Base-by-base conservation (phyloP, 1,140 invertebrate species). In the Bombus pascuorum region DNA sequence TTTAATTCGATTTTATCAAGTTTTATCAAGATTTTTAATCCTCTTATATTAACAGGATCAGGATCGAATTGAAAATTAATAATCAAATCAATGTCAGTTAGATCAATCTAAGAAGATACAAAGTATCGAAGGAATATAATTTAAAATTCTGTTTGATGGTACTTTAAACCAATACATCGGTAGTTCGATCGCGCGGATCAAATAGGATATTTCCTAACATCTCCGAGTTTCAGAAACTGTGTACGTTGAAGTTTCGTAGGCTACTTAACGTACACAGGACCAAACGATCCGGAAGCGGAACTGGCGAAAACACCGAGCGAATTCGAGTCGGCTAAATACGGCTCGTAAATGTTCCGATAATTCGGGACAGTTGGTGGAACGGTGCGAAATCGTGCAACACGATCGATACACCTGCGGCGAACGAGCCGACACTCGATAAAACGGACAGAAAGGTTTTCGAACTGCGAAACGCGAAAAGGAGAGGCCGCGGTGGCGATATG, bases 371-470 rank as follows among this genome's bases (percentile, higher is more conserved):
- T 83, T 83, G 81, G 62, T 25, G 57, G 57, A 34, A n/a, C 32
- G 44, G 81, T 13, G 83, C 34, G 75, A 84, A 39, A 39, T 76
- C 72, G 81, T 66, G 72, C 18, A 53, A 76, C 73, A 28, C 47
- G 76, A 72, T 84, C 75, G 76, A 84, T 84, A 70, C 76, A 79
- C 18, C 53, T 34, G 47, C 66, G 66, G 75, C 44, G 57, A 83
- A 76, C 47, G 18, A 62, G 25, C 28, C 25, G 73, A 44, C 75
- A 34, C 66, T 68, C 76, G 83, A 84, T 84, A 84, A 79, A 79
- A 62, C 39, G n/a, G 66, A 37, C 3, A 62, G 76, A 37, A 62
- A 47, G 79, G 66, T 68, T 84, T 84, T 78, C 53, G 66, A 79
- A n/a, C 18, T 6, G 4, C 13, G 42, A 62, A 84, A 77, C 47